phyloP scores from a whole-genome alignment of 2,888 invertebrate species.

The Nemoura dubitans region DNA sequence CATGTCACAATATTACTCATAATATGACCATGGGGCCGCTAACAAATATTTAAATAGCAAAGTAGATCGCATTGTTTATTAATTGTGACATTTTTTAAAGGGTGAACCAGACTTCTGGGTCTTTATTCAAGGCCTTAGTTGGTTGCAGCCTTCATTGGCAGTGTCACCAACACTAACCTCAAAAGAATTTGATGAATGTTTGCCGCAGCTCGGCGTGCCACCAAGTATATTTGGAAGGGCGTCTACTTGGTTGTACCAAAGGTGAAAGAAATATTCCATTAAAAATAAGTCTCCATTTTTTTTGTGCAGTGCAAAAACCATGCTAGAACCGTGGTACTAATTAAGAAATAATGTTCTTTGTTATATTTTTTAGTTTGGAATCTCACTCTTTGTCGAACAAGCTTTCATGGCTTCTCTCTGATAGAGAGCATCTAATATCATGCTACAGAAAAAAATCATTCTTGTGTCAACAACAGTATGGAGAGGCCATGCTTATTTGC shows the following conservation, averaged over 20 bases:
- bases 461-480: conserved; percentile 67
- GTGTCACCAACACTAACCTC: conserved; percentile 61
- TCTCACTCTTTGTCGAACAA: conserved; percentile 67
- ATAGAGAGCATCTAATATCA: conserved; percentile 67
- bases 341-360: too few relatives aligned
- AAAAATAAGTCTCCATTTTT: too few relatives aligned
- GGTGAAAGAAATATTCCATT: conserved; percentile 54
- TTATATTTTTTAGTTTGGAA: conserved; percentile 65
- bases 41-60: neutral
- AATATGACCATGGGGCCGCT: neutral
- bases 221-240: conserved; percentile 63
- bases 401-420: conserved; percentile 69
- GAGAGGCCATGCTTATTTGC: conserved; percentile 70
- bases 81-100: conserved; percentile 57
- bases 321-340: too few relatives aligned
- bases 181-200: conserved; percentile 59
- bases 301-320: too few relatives aligned
- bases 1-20: neutral
- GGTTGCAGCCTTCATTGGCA: conserved; percentile 67
- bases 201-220: conserved; percentile 58
- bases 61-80: neutral
- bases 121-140: conserved; percentile 69
- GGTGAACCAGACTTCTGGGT: conserved; percentile 64
- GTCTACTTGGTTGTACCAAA: conserved; percentile 64
- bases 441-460: conserved; percentile 69